Evolutionary conservation across 1,140 invertebrate genomes (phyloP), one percentile per base, ranked within the genome.

Genomic region (Ostrea edulis): DNA sequence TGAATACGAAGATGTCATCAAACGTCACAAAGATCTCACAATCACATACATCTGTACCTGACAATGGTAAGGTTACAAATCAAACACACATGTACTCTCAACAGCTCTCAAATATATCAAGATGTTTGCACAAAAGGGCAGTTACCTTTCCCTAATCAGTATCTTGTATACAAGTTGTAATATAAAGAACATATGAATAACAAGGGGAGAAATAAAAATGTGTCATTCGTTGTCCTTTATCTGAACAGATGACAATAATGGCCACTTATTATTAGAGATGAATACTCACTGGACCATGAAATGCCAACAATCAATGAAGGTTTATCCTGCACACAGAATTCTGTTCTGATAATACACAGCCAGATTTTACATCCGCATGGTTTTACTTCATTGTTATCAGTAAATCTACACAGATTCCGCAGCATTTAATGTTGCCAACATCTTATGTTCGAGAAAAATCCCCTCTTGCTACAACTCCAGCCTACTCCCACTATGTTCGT

Each of bases 301-400:
- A 14, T 25, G 68, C 68, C 68, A 22, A 35, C 68, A 77, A 77
- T 77, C 68, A 77, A 77, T 77, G 68, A 77, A 35, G 68, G 68
- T 77, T 29, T 77, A 62, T 77, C 68, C 68, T 77, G 68, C 68
- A 77, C 68, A 29, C 29, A 29, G 68, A 77, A 77, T 77, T 77
- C 68, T 77, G 68, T 25, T 77, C 68, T 77, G 68, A 77, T 77
- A 77, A 77, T 77, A 25, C 68, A 77, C 68, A 77, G 68, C 68
- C 68, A 77, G 68, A 77, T 77, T 77, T 77, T 77, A 77, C 68
- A 77, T 77, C 68, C 68, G 35, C 68, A 77, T 77, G 68, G 68
- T 77, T 77, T 77, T 77, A 77, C 68, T 77, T 77, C 68, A 77
- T 77, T 77, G 68, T 77, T 77, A 77, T 77, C 68, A 77, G 68